Percentiles rank a stretch among this genome's conserved stretches.
Evolutionary conservation across 37 sponge, comb jelly and placozoan genomes (phyloP).

Genomic region (Eunapius fragilis): DNA sequence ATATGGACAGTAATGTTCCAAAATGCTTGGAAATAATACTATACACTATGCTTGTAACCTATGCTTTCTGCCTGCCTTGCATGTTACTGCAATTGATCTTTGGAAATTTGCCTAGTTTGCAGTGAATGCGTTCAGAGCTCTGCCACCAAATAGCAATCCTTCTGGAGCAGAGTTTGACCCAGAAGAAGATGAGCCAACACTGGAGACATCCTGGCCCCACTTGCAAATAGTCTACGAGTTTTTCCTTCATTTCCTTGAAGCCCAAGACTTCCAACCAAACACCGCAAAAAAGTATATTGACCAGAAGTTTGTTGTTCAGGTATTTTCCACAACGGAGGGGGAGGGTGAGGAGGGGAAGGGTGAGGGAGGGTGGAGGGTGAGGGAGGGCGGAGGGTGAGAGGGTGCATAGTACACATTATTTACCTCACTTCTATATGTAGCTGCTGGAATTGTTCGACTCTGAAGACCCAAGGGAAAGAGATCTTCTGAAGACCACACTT

Average conservation of each 20-base stretch:
- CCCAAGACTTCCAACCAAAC: slow-evolving; percentile 91
- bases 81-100: background rate
- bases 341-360: no score
- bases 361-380: no score
- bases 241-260: slow-evolving; percentile 94
- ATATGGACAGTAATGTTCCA: no score
- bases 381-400: no score
- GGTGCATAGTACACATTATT: background rate
- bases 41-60: no score
- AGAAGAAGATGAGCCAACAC: slow-evolving; percentile 97
- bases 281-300: slow-evolving; percentile 93
- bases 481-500: slow-evolving; percentile 93
- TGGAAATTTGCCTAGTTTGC: slow-evolving; percentile 74
- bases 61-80: no score
- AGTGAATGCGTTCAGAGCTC: slow-evolving; percentile 90
- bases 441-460: slow-evolving; percentile 95
- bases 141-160: slow-evolving; percentile 95
- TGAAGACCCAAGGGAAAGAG: slow-evolving; percentile 97
- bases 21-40: no score
- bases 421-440: slow-evolving; percentile 55
- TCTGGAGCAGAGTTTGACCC: slow-evolving; percentile 96
- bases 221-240: slow-evolving; percentile 96
- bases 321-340: background rate
- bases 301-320: slow-evolving; percentile 92
- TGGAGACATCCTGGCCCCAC: slow-evolving; percentile 98